These are phyloP conservation scores for Mythimna pallens DNA, from an alignment of 2,888 invertebrate species.

Conservation along the genomic window DNA sequence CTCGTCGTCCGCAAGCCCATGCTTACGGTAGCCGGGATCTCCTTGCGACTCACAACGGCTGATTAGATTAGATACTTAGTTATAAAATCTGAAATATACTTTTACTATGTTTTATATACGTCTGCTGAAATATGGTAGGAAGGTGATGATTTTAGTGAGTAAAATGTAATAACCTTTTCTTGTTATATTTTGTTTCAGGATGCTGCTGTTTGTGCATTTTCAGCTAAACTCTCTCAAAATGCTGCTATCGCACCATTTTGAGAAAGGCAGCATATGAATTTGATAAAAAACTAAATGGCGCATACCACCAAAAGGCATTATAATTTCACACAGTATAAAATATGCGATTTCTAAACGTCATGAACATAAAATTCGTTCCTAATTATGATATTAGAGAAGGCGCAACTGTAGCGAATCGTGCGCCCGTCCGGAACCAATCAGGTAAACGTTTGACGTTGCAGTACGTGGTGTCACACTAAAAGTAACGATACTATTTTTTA, in stretches of 20 bases:
- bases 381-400: constrained; percentile 57
- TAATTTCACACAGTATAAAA: constrained; percentile 39
- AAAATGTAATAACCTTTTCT: too few species aligned
- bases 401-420: constrained; percentile 55
- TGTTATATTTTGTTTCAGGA: too few species aligned
- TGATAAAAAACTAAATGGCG: constrained; percentile 26
- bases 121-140: too few species aligned
- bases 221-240: neutral
- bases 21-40: too few species aligned
- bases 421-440: constrained; percentile 68
- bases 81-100: too few species aligned
- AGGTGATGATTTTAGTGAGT: too few species aligned
- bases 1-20: too few species aligned
- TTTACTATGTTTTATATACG: too few species aligned
- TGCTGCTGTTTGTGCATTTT: too few species aligned
- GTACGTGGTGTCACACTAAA: constrained; percentile 31
- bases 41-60: too few species aligned
- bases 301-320: constrained; percentile 3
- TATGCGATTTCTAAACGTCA: constrained; percentile 50
- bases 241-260: neutral
- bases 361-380: constrained; percentile 53
- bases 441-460: constrained; percentile 49
- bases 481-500: constrained; percentile 30
- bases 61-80: too few species aligned
- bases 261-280: constrained; percentile 5